Conservation (phyloP, 1,140 invertebrate genomes). For the Pseudomyrmex dendroicus region DNA sequence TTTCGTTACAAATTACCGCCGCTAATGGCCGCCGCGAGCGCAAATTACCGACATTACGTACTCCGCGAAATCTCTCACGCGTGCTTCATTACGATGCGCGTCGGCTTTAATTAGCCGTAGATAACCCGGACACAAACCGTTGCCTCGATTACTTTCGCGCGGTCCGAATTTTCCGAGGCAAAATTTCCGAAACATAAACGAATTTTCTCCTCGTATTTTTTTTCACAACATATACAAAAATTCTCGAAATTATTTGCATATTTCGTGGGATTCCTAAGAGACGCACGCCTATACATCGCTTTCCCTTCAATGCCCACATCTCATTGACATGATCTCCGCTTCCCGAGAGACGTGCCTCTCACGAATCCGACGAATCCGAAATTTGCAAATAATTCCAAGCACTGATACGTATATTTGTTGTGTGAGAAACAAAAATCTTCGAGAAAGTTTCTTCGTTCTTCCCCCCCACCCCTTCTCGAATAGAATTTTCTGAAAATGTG, state of each 20-base stretch:
- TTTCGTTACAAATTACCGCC: slow-evolving; percentile 48
- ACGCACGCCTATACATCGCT: too few species aligned
- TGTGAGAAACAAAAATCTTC: too few species aligned
- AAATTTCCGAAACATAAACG: slow-evolving; percentile 9
- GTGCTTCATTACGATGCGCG: slow-evolving; percentile 56
- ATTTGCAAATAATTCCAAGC: too few species aligned
- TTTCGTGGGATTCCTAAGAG: too few species aligned
- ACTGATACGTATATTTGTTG: too few species aligned
- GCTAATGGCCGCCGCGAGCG: slow-evolving; percentile 54
- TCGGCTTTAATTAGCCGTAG: slow-evolving; percentile 58
- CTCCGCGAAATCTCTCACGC: slow-evolving; percentile 57
- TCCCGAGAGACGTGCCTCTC: too few species aligned
- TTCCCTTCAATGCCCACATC: too few species aligned
- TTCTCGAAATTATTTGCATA: too few species aligned
- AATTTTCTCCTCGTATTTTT: background rate
- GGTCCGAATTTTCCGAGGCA: slow-evolving; percentile 28
- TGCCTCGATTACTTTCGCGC: slow-evolving; percentile 48
- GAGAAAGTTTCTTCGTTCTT: background rate
- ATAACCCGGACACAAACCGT: slow-evolving; percentile 44
- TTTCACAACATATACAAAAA: too few species aligned
- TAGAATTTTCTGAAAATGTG: slow-evolving; percentile 13
- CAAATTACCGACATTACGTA: slow-evolving; percentile 62
- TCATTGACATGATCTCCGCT: too few species aligned
- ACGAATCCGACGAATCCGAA: too few species aligned
- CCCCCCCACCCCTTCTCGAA: background rate